Conservation (phyloP, 64 coral and sea anemone species). For the Porites lutea region DNA sequence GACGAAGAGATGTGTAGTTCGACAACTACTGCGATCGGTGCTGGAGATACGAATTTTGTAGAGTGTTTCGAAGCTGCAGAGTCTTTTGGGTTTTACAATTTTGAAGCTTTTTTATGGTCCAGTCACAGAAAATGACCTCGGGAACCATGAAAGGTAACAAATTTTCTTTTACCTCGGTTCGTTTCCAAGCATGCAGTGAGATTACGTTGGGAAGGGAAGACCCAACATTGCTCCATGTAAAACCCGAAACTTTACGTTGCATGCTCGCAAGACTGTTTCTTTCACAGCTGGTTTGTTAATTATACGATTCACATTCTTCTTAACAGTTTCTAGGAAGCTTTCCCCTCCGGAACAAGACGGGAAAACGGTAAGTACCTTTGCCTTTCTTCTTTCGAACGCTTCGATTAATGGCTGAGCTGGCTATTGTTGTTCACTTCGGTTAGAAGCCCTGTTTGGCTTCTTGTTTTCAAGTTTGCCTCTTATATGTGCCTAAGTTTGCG, state of each 20-base stretch:
- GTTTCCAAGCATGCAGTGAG: constrained; percentile 65
- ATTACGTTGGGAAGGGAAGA: neutral
- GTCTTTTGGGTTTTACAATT: constrained; percentile 48
- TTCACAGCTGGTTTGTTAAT: neutral
- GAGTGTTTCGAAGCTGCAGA: constrained; percentile 45
- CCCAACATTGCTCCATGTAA: neutral
- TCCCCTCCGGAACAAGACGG: constrained; percentile 54
- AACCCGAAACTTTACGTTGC: constrained; percentile 22
- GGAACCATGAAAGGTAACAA: constrained; percentile 74
- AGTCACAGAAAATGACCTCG: constrained; percentile 63
- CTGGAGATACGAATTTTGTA: constrained; percentile 24
- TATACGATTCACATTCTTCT: neutral
- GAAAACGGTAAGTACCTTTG: constrained; percentile 25
- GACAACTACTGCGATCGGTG: constrained; percentile 40
- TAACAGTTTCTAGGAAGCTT: constrained; percentile 64
- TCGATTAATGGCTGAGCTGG: constrained; percentile 22
- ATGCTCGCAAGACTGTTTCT: neutral
- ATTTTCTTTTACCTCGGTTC: neutral
- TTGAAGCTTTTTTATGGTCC: constrained; percentile 36
- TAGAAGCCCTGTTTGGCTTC: constrained; percentile 2
- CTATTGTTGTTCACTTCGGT: constrained; percentile 42
- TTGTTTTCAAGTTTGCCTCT: constrained; percentile 5
- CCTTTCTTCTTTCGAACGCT: constrained; percentile 39
- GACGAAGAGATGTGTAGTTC: constrained; percentile 41
- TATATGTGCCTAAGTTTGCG: neutral